These are phyloP conservation scores for Chymomyza fuscimana DNA, from an alignment of 2,888 invertebrate genomes.

Conservation along the genomic window DNA sequence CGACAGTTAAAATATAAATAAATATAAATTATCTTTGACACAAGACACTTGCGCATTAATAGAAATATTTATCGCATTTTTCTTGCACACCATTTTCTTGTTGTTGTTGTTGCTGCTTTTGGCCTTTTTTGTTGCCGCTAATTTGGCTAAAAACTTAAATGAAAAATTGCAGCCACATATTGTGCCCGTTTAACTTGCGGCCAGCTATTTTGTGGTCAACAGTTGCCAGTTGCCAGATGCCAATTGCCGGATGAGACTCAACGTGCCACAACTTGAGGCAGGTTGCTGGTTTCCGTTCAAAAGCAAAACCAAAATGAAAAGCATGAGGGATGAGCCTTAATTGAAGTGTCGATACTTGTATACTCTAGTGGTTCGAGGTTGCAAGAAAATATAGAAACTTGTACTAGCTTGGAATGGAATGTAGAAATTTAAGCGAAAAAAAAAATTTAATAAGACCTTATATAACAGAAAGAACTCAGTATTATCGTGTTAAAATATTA, in stretches of 20 bases:
- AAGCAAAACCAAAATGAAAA: background rate
- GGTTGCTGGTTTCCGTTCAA: background rate
- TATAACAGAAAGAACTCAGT: no score
- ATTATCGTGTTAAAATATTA: no score
- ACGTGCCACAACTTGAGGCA: background rate
- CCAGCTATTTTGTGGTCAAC: background rate
- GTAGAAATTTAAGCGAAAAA: no score
- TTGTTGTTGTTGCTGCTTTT: background rate
- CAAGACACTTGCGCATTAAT: conserved; percentile 10
- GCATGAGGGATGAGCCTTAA: background rate
- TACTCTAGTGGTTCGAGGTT: background rate
- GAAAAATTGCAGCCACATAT: conserved; percentile 7
- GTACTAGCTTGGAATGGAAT: no score
- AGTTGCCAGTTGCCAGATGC: background rate
- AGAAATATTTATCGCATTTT: conserved; percentile 7
- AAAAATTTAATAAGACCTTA: no score
- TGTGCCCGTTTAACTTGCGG: background rate
- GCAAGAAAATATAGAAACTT: no score
- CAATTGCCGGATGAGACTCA: background rate
- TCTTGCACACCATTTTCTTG: background rate
- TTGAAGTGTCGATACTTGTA: background rate
- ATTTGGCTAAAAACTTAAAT: conserved; percentile 5
- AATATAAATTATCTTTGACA: conserved; percentile 37
- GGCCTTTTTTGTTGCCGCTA: background rate
- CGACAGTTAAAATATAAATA: conserved; percentile 13